Percentiles rank a stretch among this genome's conserved stretches.
Evolutionary conservation across 2,113 vertebrate species (phyloP).

Genomic region (Xenopus borealis): DNA sequence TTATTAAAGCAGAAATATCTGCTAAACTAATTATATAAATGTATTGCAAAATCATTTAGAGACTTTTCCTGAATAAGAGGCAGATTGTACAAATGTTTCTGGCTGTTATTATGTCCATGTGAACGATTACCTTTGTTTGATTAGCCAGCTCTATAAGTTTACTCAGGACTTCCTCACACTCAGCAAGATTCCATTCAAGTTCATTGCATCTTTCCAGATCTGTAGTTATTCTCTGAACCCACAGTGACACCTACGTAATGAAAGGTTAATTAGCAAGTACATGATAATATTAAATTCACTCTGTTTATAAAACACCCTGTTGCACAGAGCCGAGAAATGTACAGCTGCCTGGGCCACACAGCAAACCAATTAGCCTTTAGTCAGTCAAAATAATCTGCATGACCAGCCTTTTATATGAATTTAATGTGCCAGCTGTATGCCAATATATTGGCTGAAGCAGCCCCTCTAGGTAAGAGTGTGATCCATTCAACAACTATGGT

Average conservation of each 20-base stretch:
- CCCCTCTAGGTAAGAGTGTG: too few species aligned
- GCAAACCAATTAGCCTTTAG: too few species aligned
- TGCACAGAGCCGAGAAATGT: too few species aligned
- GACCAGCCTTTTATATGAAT: too few species aligned
- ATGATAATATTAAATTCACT: background rate
- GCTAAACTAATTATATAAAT: background rate
- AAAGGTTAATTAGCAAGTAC: background rate
- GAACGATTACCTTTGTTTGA: conserved; percentile 70
- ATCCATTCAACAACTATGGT: too few species aligned
- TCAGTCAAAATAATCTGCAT: too few species aligned
- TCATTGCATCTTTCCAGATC: conserved; percentile 59
- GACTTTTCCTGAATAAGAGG: background rate
- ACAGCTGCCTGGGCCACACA: too few species aligned
- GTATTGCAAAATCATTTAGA: background rate
- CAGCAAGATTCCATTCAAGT: conserved; percentile 57
- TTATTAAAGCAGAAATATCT: too few species aligned
- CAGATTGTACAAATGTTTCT: background rate
- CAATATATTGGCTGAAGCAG: too few species aligned
- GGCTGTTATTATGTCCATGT: background rate
- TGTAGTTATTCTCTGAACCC: conserved; percentile 59
- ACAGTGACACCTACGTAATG: conserved; percentile 60
- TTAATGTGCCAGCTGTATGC: too few species aligned
- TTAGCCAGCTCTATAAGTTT: conserved; percentile 69
- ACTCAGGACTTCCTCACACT: conserved; percentile 65
- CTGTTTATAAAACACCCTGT: background rate